phyloP scores from a whole-genome alignment of 1,140 invertebrate species.

The Pemphigus obesinymphae region DNA sequence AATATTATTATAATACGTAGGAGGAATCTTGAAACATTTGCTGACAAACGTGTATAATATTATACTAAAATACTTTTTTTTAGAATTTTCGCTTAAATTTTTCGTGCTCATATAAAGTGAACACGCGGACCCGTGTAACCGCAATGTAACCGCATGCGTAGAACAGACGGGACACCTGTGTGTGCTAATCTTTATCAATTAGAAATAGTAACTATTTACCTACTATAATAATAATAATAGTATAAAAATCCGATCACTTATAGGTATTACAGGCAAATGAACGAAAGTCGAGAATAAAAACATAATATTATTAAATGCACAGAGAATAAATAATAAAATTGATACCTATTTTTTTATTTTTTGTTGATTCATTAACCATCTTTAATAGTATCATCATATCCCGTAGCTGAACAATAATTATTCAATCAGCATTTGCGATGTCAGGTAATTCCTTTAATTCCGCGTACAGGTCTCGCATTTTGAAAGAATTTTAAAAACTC shows the following conservation, averaged over 20 bases:
- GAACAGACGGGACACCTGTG: background rate
- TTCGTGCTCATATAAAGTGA: slow-evolving; percentile 3
- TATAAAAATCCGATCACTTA: background rate
- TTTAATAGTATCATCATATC: background rate
- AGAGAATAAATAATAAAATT: background rate
- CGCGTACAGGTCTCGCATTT: background rate
- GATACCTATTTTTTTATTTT: background rate
- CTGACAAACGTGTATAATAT: background rate
- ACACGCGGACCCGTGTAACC: background rate
- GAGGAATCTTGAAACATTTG: background rate
- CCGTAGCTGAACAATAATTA: too few species aligned
- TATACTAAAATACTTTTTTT: slow-evolving; percentile 14
- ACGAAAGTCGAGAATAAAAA: too few species aligned
- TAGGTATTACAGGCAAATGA: too few species aligned
- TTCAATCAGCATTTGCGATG: too few species aligned
- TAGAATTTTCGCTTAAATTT: slow-evolving; percentile 27
- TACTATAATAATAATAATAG: background rate
- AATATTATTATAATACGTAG: too few species aligned
- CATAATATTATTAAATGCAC: background rate
- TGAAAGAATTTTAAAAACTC: background rate
- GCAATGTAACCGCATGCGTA: background rate
- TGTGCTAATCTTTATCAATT: background rate
- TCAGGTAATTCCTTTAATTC: background rate
- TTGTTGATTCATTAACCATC: background rate
- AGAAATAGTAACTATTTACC: background rate